These are phyloP conservation scores for Diaprepes abbreviatus DNA, from an alignment of 2,888 invertebrate genomes.

Conservation along the genomic window DNA sequence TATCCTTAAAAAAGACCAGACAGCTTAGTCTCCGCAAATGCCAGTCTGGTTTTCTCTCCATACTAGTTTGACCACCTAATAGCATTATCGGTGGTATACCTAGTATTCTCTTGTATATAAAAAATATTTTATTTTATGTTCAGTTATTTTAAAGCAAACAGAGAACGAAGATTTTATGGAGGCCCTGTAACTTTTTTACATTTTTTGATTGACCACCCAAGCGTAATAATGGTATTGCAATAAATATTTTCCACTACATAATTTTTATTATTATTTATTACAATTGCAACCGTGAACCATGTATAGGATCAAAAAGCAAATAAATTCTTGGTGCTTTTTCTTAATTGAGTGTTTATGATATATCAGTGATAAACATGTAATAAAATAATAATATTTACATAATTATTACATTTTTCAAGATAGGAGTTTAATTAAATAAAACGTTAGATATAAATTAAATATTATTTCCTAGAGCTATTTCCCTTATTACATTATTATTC, in stretches of 20 bases:
- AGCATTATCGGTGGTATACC: too few relatives aligned
- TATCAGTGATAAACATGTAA: not conserved
- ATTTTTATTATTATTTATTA: slow-evolving; percentile 9
- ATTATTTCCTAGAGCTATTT: not conserved
- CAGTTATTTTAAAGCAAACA: too few relatives aligned
- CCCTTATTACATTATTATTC: not conserved
- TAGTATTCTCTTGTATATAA: too few relatives aligned
- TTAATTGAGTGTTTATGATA: slow-evolving; percentile 15
- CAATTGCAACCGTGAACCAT: not conserved
- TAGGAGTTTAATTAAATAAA: slow-evolving; percentile 5
- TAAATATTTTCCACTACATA: not conserved
- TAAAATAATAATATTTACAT: slow-evolving; percentile 10
- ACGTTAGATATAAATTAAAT: not conserved
- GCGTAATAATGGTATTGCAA: not conserved
- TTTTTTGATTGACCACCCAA: not conserved
- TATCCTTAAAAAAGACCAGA: too few relatives aligned
- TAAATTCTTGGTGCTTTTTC: not conserved
- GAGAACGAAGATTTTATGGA: too few relatives aligned
- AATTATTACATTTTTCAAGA: not conserved
- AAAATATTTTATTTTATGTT: too few relatives aligned
- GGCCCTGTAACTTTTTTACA: not conserved
- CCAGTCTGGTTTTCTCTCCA: too few relatives aligned
- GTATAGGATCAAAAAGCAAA: slow-evolving; percentile 6
- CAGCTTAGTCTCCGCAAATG: too few relatives aligned
- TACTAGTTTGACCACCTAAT: too few relatives aligned